These are phyloP conservation scores for Spongia lamella DNA, from an alignment of 37 sponge, comb jelly and placozoan genomes.

Conservation along the genomic window DNA sequence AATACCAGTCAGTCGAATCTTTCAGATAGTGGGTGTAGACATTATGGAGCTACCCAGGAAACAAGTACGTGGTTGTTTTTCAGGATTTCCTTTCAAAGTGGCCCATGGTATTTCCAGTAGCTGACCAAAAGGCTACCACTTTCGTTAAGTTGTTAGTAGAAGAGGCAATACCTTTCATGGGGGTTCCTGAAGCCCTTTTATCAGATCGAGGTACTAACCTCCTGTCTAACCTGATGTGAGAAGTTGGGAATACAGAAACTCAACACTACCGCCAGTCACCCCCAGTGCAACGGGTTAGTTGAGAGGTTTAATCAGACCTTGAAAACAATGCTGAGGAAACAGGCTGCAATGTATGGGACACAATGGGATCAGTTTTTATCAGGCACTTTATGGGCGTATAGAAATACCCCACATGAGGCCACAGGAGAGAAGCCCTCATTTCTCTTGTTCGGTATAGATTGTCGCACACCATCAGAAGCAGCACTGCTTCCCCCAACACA, in stretches of 20 bases:
- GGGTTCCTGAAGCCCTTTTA: constrained; percentile 21
- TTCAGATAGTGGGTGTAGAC: no score
- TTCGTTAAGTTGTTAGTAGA: no score
- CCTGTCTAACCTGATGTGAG: constrained; percentile 20
- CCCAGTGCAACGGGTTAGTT: constrained; percentile 26
- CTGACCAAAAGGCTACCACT: no score
- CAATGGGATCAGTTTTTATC: background rate
- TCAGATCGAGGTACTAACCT: constrained; percentile 3
- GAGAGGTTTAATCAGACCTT: constrained; percentile 7
- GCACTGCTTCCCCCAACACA: constrained; percentile 6
- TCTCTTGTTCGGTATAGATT: background rate
- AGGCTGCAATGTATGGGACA: background rate
- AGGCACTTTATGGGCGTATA: background rate
- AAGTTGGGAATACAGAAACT: constrained; percentile 20
- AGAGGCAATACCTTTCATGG: background rate
- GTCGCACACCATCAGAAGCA: background rate
- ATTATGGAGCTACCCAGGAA: no score
- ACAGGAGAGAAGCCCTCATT: background rate
- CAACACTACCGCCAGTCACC: constrained; percentile 18
- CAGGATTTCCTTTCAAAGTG: no score
- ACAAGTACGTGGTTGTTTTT: no score
- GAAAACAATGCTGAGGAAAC: background rate
- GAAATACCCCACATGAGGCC: background rate
- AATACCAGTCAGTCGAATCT: no score
- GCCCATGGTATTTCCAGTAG: no score